Percentiles rank a stretch among this genome's conserved stretches.
phyloP scores from a whole-genome alignment of 2,113 vertebrate genomes.

The Leiothrix lutea region DNA sequence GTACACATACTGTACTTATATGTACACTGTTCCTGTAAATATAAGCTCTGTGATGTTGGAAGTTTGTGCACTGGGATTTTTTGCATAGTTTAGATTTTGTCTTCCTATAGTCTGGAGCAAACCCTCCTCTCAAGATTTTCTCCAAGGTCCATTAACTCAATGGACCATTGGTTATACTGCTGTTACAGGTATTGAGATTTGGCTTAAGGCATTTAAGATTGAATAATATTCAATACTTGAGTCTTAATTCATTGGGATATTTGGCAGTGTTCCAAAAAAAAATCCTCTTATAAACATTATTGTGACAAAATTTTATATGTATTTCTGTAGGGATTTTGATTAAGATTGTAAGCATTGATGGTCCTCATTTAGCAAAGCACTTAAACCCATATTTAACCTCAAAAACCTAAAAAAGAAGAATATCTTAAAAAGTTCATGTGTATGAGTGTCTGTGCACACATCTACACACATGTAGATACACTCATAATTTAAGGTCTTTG shows the following conservation, averaged over 20 bases:
- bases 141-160: neutral
- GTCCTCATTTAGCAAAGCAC: neutral
- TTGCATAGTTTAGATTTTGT: neutral
- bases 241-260: neutral
- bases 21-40: neutral
- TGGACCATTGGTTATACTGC: neutral
- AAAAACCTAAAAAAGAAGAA: neutral
- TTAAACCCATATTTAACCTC: neutral
- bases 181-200: neutral
- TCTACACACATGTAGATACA: neutral
- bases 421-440: rapidly evolving
- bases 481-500: neutral
- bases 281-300: neutral
- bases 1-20: neutral
- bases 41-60: neutral
- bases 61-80: neutral
- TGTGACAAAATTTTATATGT: neutral
- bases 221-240: neutral
- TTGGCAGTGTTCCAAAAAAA: neutral
- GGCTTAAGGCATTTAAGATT: neutral
- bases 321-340: neutral
- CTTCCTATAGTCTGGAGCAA: neutral
- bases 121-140: neutral
- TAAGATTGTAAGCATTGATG: neutral
- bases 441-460: neutral